Base-by-base conservation (phyloP, 2,113 vertebrate species). In the Xenopus laevis region DNA sequence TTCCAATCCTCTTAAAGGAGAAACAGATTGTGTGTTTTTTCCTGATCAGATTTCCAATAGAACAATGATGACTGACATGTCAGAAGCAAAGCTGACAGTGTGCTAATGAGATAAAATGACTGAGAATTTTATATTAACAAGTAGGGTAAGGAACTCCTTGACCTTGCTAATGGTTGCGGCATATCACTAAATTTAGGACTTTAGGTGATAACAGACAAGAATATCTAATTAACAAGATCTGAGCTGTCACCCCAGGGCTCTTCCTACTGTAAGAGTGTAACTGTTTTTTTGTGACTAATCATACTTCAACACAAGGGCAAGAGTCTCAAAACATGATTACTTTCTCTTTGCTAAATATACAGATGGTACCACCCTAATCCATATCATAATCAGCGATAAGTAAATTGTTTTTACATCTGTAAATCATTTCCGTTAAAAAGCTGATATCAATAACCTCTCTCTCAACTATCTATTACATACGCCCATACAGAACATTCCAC, bases 51-150 rank as follows among this genome's bases (percentile, higher is more conserved):
- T 91, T 89, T 88, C 89, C 87, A 86, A 83, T 73, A 78, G 88
- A 88, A 91, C 86, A 89, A 91, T 92, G 87, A 88, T 77, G 82
- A 79, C 89, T 91, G 87, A 82, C 83, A 86, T 82, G 65, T 83
- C 80, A 79, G 82, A 90, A 84, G 86, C 84, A 82, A 79, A 78
- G 83, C 84, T 89, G 87, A 89, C 87, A 89, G 85, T 81, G 84
- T 87, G 87, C 89, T 92, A 92, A 92, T 90, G 91, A 92, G 86
- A 90, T 86, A 88, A 55, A 89, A 91, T 85, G 86, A 88, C 86
- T 89, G 83, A 80, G 83, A 87, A 87, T 86, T 89, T 86, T 86
- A 84, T 89, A 87, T 89, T 92, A 92, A 88, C 85, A 89, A 90
- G 83, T 84, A 83, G 90, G 83, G 85, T 84, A 86, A 89, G 87